Conservation (phyloP, 1,140 invertebrate species). For the Olivierus martensii region DNA sequence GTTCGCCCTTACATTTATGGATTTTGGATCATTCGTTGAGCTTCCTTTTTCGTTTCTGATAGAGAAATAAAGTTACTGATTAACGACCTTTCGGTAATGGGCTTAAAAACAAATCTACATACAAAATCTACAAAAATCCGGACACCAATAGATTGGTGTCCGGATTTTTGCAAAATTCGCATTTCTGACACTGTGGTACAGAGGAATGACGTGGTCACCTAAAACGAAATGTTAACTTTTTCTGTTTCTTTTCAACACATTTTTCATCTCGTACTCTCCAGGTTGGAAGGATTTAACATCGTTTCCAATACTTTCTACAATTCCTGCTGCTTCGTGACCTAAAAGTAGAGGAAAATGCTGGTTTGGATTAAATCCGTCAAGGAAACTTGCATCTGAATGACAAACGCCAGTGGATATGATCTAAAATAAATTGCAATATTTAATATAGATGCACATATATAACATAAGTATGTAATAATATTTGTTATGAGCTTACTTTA, state of each 20-base stretch:
- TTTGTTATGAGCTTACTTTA: not conserved
- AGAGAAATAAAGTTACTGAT: too few species aligned
- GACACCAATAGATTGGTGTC: not conserved
- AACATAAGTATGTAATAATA: too few species aligned
- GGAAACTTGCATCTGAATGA: not conserved
- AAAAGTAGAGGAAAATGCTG: slow-evolving; percentile 1
- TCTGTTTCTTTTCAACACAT: too few species aligned
- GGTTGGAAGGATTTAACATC: slow-evolving; percentile 8
- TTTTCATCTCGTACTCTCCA: not conserved
- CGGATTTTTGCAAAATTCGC: not conserved
- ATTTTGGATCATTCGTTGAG: too few species aligned
- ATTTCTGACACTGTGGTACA: not conserved
- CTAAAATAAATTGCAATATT: not conserved
- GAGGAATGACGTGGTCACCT: not conserved
- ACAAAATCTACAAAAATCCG: too few species aligned
- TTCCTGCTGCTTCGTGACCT: slow-evolving; percentile 11
- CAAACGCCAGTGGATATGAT: not conserved
- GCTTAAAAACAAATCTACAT: too few species aligned
- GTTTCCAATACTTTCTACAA: slow-evolving; percentile 10
- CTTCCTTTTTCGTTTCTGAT: too few species aligned
- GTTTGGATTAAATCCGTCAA: not conserved
- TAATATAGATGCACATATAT: too few species aligned
- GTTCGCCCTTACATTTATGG: too few species aligned
- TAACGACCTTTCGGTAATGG: too few species aligned
- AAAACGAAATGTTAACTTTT: too few species aligned